Conservation (phyloP, 2,888 invertebrate genomes). For the Drosophila suboccidentalis region DNA sequence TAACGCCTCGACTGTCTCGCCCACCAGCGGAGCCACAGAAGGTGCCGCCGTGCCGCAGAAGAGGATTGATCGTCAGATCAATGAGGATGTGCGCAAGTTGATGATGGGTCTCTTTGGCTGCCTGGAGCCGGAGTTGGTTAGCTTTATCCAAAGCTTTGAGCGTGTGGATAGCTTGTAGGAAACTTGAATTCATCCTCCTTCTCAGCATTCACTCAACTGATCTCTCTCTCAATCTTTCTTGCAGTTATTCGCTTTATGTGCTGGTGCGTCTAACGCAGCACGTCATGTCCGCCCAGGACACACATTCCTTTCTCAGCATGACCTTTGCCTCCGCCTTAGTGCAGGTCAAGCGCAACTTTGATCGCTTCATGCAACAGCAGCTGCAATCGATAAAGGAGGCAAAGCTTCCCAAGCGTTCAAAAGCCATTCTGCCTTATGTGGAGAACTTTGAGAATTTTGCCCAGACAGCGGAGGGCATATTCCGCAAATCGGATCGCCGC, state of each 20-base stretch:
- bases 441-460: conserved; percentile 96
- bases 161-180: conserved; percentile 95
- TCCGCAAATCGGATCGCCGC: conserved; percentile 93
- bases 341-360: conserved; percentile 95
- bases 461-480: conserved; percentile 93
- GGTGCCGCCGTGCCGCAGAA: conserved; percentile 85
- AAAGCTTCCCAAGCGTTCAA: conserved; percentile 89
- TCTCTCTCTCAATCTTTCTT: background rate
- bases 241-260: conserved; percentile 96
- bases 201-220: background rate
- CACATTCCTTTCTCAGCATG: conserved; percentile 94
- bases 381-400: conserved; percentile 92
- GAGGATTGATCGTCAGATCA: conserved; percentile 90
- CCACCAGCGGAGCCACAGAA: conserved; percentile 42
- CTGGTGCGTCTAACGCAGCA: conserved; percentile 96
- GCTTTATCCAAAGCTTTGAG: conserved; percentile 94
- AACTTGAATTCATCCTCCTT: conserved; percentile 54
- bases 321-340: conserved; percentile 94
- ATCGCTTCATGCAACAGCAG: conserved; percentile 95
- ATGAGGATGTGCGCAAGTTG: conserved; percentile 93
- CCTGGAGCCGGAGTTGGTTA: conserved; percentile 94
- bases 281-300: conserved; percentile 95
- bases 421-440: conserved; percentile 95
- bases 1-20: conserved; percentile 57
- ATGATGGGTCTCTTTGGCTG: conserved; percentile 96